Conservation (phyloP, 2,888 invertebrate species). For the Drosophila mimica region DNA sequence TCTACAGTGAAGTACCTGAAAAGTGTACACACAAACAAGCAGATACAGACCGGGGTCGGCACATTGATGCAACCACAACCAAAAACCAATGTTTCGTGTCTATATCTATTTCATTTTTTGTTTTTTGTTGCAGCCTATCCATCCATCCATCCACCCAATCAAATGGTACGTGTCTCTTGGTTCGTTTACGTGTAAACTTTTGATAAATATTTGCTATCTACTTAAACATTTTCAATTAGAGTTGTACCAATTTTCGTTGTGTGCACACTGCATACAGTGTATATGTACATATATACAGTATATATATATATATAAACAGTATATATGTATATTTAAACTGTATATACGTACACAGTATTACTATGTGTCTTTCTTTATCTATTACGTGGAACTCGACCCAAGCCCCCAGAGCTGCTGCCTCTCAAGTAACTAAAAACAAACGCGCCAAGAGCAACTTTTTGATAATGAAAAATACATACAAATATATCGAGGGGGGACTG, state of each 20-base stretch:
- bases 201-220: conserved; percentile 75
- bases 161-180: conserved; percentile 67
- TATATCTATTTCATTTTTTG: conserved; percentile 5
- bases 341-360: conserved; percentile 2
- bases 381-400: conserved; percentile 46
- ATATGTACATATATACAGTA: conserved; percentile 5
- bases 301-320: neutral
- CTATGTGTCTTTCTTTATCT: conserved; percentile 48
- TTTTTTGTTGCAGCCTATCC: conserved; percentile 2
- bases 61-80: conserved; percentile 17
- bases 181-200: conserved; percentile 58
- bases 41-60: neutral
- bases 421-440: conserved; percentile 33
- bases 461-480: conserved; percentile 42
- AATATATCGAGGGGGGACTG: conserved; percentile 28
- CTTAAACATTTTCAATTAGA: conserved; percentile 78
- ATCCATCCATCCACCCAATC: conserved; percentile 59
- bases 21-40: conserved; percentile 13
- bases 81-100: neutral
- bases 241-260: conserved; percentile 69
- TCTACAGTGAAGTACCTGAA: conserved; percentile 28
- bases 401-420: neutral
- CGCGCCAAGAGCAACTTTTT: conserved; percentile 39
- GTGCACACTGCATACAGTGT: conserved; percentile 18
- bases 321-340: too few species aligned